Base-by-base conservation (phyloP, 2,113 vertebrate genomes). In the Gambusia holbrooki region DNA sequence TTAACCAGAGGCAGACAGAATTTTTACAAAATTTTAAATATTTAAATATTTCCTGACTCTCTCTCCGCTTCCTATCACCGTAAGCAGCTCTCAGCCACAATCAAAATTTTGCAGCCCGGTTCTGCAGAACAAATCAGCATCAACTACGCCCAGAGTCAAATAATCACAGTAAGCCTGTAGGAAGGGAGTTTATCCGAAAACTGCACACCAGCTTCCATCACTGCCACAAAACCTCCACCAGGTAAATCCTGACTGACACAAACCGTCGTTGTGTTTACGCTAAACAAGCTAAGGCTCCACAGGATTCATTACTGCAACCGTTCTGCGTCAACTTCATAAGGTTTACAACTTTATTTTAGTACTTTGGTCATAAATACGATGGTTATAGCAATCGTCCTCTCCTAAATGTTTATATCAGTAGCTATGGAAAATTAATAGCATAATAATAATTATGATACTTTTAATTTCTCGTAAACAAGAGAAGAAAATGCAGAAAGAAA, bases 31-130 rank as follows among this genome's bases (percentile, higher is more conserved):
- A 69, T 35, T 19, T 62, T 5, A 62, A 25, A 3, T 32, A 6
- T 27, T n/a, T 62, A 29, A 17, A 32, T 27, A 33, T 30, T 48
- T 62, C 40, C 54, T 9, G 48, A 28, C 35, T 14, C 13, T 13
- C 29, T 30, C n/a, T 27, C 14, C 32, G 35, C 35, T 37, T 37
- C 35, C 10, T 2, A 28, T 4, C 40, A 64, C 71, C 19, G 6
- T 76, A 76, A 85, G 82, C 27, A 76, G 37, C 29, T 33, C 35
- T 63, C 19, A 62, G 30, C 32, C 35, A 14, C 60, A 66, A 54
- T 32, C 32, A 6, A 51, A 28, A 69, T 40, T 17, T 58, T 51
- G 42, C n/a, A n/a, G 68, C 68, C 28, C 32, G 15, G 7, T 78
- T 72, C 45, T 45, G 48, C 28, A 42, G 37, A 25, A 60, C 51